phyloP scores from a whole-genome alignment of 2,113 vertebrate genomes.

The Mustelus asterias region DNA sequence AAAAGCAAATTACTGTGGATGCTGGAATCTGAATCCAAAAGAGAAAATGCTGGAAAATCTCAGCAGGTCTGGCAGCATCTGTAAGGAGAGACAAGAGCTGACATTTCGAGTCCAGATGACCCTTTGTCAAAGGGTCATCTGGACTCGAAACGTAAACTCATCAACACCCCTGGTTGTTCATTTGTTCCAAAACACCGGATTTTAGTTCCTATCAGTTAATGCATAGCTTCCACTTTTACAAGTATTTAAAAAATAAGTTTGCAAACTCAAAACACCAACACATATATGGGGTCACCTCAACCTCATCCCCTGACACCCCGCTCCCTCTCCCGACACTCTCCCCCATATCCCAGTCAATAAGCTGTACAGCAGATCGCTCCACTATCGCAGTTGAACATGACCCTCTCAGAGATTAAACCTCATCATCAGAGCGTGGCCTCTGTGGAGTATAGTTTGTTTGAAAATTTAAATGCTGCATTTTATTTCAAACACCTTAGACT shows the following conservation, averaged over 20 bases:
- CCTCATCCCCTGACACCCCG: not conserved
- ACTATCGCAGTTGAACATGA: not conserved
- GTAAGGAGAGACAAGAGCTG: too few relatives aligned
- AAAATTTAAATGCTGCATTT: not conserved
- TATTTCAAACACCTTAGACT: not conserved
- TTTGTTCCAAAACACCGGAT: not conserved
- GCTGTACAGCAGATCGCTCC: not conserved
- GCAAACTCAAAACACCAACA: not conserved
- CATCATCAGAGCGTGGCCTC: not conserved
- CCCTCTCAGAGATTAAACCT: not conserved
- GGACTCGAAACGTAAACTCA: too few relatives aligned
- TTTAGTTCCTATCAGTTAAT: not conserved
- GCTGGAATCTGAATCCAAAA: too few relatives aligned
- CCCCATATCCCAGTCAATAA: not conserved
- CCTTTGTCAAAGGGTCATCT: too few relatives aligned
- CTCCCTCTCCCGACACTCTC: too few relatives aligned
- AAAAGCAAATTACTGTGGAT: too few relatives aligned
- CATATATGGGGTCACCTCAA: not conserved
- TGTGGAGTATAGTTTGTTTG: not conserved
- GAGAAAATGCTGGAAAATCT: too few relatives aligned
- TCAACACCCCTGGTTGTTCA: not conserved
- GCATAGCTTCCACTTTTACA: not conserved
- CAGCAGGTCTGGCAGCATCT: too few relatives aligned
- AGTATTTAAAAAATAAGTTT: not conserved
- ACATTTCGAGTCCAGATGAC: too few relatives aligned